These are phyloP conservation scores for Ceraclea dissimilis DNA, from an alignment of 2,888 invertebrate genomes.

Conservation along the genomic window DNA sequence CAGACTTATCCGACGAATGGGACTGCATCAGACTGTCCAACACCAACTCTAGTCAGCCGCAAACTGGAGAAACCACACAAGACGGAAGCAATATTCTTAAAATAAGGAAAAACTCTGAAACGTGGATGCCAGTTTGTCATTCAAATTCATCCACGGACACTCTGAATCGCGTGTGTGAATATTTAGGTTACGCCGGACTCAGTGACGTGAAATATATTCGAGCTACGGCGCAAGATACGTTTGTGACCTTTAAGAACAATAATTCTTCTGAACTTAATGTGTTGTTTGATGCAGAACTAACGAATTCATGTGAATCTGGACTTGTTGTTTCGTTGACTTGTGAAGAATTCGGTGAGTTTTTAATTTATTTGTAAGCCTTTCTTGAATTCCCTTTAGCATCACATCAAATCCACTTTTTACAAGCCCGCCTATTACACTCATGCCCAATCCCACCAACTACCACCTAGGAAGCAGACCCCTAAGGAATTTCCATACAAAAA, in stretches of 20 bases:
- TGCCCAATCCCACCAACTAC: no score
- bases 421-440: no score
- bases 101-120: constrained; percentile 19
- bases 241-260: neutral
- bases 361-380: neutral
- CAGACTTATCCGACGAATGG: constrained; percentile 58
- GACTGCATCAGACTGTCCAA: constrained; percentile 36
- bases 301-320: constrained; percentile 36
- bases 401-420: no score
- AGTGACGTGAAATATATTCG: constrained; percentile 9
- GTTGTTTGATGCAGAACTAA: constrained; percentile 39
- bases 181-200: constrained; percentile 45
- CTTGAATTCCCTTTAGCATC: no score
- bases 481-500: no score
- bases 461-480: no score
- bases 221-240: neutral
- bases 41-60: constrained; percentile 1
- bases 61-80: constrained; percentile 1
- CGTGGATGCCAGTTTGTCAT: constrained; percentile 43
- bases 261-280: constrained; percentile 26
- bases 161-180: constrained; percentile 48
- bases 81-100: constrained; percentile 14
- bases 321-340: constrained; percentile 47
- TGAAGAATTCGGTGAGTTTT: constrained; percentile 44
- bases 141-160: constrained; percentile 47